Percentiles rank a stretch among this genome's conserved stretches.
phyloP scores from a whole-genome alignment of 2,888 invertebrate species.

The Microplitis manilae region DNA sequence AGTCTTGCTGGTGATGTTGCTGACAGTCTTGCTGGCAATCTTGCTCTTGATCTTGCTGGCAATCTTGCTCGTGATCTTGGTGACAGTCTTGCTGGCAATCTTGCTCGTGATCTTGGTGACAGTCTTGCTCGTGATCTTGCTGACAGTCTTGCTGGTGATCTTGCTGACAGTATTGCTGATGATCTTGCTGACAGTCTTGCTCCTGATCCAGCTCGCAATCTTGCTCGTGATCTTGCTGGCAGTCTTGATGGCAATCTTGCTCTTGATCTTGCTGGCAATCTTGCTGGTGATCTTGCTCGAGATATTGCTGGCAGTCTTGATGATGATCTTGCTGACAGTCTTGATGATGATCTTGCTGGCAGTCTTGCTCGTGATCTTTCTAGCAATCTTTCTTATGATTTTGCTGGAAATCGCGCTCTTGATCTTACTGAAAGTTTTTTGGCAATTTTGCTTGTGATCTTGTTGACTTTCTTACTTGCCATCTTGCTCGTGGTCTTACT shows the following conservation, averaged over 20 bases:
- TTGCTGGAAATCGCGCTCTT: too few species aligned
- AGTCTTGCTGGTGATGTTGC: not conserved
- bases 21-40: not conserved
- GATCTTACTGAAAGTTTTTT: too few species aligned
- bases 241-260: not conserved
- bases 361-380: too few species aligned
- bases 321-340: not conserved
- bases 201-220: not conserved
- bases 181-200: not conserved
- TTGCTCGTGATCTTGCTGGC: not conserved
- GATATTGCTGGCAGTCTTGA: not conserved
- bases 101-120: not conserved
- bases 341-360: too few species aligned
- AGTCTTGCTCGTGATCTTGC: not conserved
- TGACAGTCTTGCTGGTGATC: too few species aligned
- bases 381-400: too few species aligned
- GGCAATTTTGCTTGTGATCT: too few species aligned
- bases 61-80: not conserved
- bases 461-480: too few species aligned
- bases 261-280: not conserved
- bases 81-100: not conserved
- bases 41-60: not conserved
- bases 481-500: too few species aligned
- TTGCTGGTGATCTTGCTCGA: not conserved
- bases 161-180: not conserved